These are phyloP conservation scores for Hecatera dysodea DNA, from an alignment of 2,888 invertebrate genomes.

Conservation along the genomic window DNA sequence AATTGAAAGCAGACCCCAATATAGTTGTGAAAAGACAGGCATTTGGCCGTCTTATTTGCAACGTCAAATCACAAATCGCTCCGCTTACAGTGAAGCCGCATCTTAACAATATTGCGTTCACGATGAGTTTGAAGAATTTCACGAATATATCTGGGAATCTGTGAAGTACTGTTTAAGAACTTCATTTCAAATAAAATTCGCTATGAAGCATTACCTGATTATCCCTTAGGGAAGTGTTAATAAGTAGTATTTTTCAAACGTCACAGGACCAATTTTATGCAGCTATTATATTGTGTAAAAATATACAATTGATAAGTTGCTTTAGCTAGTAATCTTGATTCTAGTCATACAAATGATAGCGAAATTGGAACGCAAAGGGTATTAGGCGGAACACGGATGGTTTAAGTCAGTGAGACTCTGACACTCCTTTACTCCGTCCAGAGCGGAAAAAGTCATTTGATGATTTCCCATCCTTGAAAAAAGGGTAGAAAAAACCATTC, in stretches of 20 bases:
- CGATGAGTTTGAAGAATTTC: conserved; percentile 53
- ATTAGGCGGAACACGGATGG: too few relatives aligned
- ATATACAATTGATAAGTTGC: not conserved
- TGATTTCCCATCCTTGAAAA: too few relatives aligned
- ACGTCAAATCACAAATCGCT: not conserved
- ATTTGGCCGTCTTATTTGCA: not conserved
- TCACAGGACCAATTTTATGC: not conserved
- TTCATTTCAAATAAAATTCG: conserved; percentile 39
- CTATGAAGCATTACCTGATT: conserved; percentile 20
- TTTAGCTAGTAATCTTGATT: too few relatives aligned
- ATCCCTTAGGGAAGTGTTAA: not conserved
- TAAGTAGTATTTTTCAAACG: not conserved
- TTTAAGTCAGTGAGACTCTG: too few relatives aligned
- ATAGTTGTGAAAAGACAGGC: too few relatives aligned
- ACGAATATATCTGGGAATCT: conserved; percentile 47
- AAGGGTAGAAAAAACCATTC: too few relatives aligned
- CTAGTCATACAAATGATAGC: too few relatives aligned
- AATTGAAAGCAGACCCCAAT: too few relatives aligned
- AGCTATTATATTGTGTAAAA: not conserved
- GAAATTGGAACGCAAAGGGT: too few relatives aligned
- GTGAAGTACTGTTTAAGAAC: conserved; percentile 39
- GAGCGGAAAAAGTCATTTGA: too few relatives aligned
- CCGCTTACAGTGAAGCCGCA: conserved; percentile 10
- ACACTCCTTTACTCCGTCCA: too few relatives aligned
- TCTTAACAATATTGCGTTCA: conserved; percentile 22